These are phyloP conservation scores for Caloenas nicobarica DNA, from an alignment of 2,113 vertebrate species.

Conservation along the genomic window DNA sequence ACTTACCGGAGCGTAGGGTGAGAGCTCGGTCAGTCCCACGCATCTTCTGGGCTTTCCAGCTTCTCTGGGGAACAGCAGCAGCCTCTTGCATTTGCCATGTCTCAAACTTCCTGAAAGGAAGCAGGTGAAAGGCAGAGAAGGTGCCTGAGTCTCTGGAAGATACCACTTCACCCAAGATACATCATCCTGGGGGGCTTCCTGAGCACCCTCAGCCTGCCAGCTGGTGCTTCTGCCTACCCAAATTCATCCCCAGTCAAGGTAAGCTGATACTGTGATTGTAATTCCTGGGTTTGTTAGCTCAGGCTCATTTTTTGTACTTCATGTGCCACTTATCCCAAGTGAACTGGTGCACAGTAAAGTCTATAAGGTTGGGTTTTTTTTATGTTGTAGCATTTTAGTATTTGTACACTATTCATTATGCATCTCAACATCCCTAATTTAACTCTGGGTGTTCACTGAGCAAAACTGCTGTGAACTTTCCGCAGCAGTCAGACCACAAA, in stretches of 20 bases:
- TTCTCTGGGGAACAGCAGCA: neutral
- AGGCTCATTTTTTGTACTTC: neutral
- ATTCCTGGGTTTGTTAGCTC: neutral
- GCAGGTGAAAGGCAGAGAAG: neutral
- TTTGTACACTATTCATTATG: neutral
- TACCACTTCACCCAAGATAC: neutral
- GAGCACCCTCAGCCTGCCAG: neutral
- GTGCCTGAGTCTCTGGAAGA: neutral
- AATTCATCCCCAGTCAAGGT: neutral
- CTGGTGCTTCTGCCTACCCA: neutral
- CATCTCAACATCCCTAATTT: neutral
- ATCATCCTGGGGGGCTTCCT: neutral
- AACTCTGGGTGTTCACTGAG: neutral
- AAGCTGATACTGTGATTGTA: neutral
- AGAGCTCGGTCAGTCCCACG: fast-evolving
- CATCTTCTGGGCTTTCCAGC: neutral
- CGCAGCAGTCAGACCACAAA: neutral
- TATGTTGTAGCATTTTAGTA: neutral
- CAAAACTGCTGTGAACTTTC: neutral
- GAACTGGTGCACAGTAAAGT: neutral
- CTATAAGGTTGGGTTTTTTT: neutral
- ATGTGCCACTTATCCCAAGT: neutral
- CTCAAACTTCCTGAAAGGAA: neutral
- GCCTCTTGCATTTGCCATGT: fast-evolving
- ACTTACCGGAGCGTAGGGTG: fast-evolving